Conservation (phyloP, 2,888 invertebrate species). For the Sussaba pulchella region DNA sequence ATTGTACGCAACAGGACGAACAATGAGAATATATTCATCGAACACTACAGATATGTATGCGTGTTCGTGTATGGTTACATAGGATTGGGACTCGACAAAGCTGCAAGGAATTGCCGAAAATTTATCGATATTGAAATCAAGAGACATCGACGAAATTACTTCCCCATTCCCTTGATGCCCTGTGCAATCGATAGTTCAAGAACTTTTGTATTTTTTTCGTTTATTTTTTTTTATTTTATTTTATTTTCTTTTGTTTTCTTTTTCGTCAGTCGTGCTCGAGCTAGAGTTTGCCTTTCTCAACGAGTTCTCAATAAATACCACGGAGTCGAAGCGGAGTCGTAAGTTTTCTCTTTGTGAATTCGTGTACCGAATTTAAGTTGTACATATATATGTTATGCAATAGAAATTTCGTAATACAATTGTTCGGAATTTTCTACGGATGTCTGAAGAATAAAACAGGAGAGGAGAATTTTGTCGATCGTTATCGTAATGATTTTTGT, state of each 20-base stretch:
- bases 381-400: background rate
- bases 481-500: background rate
- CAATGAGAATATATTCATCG: slow-evolving; percentile 20
- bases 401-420: background rate
- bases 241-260: no score
- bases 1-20: background rate
- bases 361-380: slow-evolving; percentile 12
- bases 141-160: slow-evolving; percentile 48
- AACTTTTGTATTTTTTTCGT: background rate
- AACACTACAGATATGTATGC: background rate
- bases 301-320: slow-evolving; percentile 4
- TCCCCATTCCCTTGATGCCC: slow-evolving; percentile 52
- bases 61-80: background rate
- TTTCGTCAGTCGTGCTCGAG: no score
- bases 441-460: background rate
- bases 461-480: background rate
- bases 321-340: background rate
- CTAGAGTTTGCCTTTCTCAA: slow-evolving; percentile 7
- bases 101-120: slow-evolving; percentile 33
- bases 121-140: slow-evolving; percentile 58
- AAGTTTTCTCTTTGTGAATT: slow-evolving; percentile 8
- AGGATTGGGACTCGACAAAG: background rate
- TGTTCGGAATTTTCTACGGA: background rate
- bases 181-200: slow-evolving; percentile 24
- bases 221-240: background rate